Percentiles rank a stretch among this genome's conserved stretches.
Conservation (phyloP, 2,797 vertebrate species). For the Knipowitschia caucasica region DNA sequence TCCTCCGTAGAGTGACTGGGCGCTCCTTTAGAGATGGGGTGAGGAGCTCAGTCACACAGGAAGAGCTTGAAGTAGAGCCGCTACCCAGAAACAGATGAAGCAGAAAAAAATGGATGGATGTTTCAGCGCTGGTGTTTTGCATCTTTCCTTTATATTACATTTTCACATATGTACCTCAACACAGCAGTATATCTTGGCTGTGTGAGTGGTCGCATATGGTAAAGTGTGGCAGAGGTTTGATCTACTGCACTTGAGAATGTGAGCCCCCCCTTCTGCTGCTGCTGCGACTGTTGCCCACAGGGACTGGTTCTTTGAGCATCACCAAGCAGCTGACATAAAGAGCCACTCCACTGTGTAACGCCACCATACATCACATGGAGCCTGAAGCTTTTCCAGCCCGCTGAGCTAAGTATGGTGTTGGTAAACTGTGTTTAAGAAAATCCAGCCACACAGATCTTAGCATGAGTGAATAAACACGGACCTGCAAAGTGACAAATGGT, state of each 20-base stretch:
- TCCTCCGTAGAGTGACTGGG: no score
- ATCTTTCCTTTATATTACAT: not conserved
- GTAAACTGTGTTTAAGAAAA: constrained; percentile 22
- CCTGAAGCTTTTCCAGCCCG: constrained; percentile 35
- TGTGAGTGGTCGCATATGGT: not conserved
- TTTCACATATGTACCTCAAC: constrained; percentile 3
- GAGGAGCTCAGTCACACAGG: no score
- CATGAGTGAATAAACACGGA: constrained; percentile 9
- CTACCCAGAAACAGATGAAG: no score
- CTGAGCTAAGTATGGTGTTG: constrained; percentile 41
- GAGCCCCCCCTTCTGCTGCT: not conserved
- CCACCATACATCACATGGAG: constrained; percentile 27
- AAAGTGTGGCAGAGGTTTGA: constrained; percentile 4
- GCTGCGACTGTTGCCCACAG: constrained; percentile 8
- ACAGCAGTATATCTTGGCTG: constrained; percentile 10
- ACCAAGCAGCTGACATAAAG: constrained; percentile 36
- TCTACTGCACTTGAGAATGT: not conserved
- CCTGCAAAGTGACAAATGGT: not conserved
- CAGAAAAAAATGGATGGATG: no score
- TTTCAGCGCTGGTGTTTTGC: no score
- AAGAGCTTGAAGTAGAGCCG: no score
- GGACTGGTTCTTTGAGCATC: constrained; percentile 41
- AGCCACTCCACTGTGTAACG: constrained; percentile 26
- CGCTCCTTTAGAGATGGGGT: no score
- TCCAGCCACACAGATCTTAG: constrained; percentile 4